These are phyloP conservation scores for Myathropa florea DNA, from an alignment of 2,888 invertebrate genomes.

Conservation along the genomic window DNA sequence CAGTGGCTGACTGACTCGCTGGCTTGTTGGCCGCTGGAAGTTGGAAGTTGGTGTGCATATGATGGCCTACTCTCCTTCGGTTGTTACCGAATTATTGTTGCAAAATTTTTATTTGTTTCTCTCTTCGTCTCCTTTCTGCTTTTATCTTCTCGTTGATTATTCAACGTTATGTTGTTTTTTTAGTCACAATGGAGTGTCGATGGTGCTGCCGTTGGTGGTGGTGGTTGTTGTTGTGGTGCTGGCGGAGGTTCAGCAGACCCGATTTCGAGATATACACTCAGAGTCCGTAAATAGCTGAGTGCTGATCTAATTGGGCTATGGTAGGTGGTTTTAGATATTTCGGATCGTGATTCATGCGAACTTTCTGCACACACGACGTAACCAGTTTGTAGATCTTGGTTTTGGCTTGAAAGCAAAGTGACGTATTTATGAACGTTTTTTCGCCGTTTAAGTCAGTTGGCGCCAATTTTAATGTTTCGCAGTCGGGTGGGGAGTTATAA, in stretches of 20 bases:
- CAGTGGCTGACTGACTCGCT: no score
- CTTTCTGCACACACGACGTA: background rate
- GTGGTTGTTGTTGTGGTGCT: background rate
- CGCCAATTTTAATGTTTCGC: background rate
- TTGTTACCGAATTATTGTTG: constrained; percentile 58
- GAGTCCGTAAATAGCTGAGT: background rate
- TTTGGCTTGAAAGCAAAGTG: background rate
- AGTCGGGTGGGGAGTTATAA: background rate
- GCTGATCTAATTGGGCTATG: background rate
- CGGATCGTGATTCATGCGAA: background rate
- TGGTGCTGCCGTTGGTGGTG: background rate
- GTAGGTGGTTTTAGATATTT: background rate
- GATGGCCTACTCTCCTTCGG: constrained; percentile 44
- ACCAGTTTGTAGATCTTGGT: background rate
- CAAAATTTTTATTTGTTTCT: constrained; percentile 28
- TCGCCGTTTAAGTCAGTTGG: background rate
- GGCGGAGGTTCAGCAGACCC: background rate
- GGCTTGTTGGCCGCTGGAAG: no score
- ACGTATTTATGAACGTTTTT: background rate
- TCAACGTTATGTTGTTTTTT: background rate
- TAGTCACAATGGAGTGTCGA: background rate
- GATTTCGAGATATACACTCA: background rate
- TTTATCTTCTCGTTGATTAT: background rate
- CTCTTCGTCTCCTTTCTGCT: background rate
- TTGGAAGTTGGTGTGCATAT: constrained; percentile 7